Conservation (phyloP, 1,140 invertebrate genomes). For the Tetranychus cinnabarinus region DNA sequence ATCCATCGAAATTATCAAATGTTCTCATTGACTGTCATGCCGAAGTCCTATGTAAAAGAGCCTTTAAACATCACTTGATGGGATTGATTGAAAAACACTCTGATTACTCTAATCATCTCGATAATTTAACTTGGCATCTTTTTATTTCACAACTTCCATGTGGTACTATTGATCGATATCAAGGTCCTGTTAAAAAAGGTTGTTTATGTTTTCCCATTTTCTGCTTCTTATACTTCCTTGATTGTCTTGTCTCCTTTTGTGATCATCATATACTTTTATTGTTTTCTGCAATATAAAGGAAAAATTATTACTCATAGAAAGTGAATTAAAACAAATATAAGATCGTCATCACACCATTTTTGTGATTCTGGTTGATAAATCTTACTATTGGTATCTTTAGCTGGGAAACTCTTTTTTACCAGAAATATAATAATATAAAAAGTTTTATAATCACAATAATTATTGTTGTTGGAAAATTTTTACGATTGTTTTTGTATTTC, state of each 20-base stretch:
- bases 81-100: not conserved
- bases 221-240: not conserved
- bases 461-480: not conserved
- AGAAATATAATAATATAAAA: too few relatives aligned
- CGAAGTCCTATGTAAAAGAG: not conserved
- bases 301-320: too few relatives aligned
- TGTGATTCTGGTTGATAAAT: too few relatives aligned
- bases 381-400: too few relatives aligned
- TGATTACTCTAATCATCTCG: not conserved
- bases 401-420: too few relatives aligned
- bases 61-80: not conserved
- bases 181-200: not conserved
- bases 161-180: not conserved
- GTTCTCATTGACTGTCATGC: conserved; percentile 1
- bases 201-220: not conserved
- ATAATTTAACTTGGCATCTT: not conserved
- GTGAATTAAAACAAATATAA: too few relatives aligned
- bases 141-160: conserved; percentile 2
- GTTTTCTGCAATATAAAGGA: not conserved
- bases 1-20: not conserved
- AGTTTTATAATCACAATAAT: not conserved
- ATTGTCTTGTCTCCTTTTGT: not conserved
- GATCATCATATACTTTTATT: too few relatives aligned
- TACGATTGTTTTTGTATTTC: not conserved
- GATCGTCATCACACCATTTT: too few relatives aligned